Evolutionary conservation across 2,113 vertebrate genomes (phyloP), one percentile per base, ranked within the genome.

Genomic region (Sinocyclocheilus maitianheensis): DNA sequence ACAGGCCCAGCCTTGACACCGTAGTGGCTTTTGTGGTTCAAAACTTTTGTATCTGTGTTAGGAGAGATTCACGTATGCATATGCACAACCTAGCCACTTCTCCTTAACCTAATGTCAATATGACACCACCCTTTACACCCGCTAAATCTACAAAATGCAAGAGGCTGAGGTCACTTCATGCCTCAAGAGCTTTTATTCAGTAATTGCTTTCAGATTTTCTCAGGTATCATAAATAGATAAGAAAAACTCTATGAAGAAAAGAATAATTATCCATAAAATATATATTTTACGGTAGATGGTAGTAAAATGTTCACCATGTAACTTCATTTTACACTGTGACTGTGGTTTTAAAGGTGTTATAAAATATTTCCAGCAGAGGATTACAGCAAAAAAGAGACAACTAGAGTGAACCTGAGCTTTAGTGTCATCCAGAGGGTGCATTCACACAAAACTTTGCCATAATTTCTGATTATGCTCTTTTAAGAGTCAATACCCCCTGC

Each of bases 401-500:
- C 51, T 84, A 34, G 9, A 53, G 79, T 67, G 37, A 80, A 69
- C 43, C 43, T 63, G 24, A 71, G 46, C 37, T 74, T 40, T 40
- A 71, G 67, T 79, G 40, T 26, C 58, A 81, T 43, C 79, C 24
- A 48, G 60, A 51, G 63, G 43, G 48, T 26, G 18, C 20, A 76
- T 84, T 85, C 67, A 82, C 71, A 85, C 79, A 71, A 77, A 55
- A 75, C 69, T 67, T 40, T 71, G 30, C 62, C 20, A 43, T 77
- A 53, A 77, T 43, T 80, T 51, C 58, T 43, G 43, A 76, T 62
- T 55, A 77, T 74, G 83, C 48, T 74, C 40, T 72, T 48, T 89
- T 34, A 65, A 87, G 43, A 69, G 30, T 88, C 63, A 75, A 87
- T 87, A 87, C 46, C 46, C 58, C 58, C 62, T 85, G 80, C 55